These are phyloP conservation scores for Amblyteles armatorius DNA, from an alignment of 2,888 invertebrate species.

Conservation along the genomic window DNA sequence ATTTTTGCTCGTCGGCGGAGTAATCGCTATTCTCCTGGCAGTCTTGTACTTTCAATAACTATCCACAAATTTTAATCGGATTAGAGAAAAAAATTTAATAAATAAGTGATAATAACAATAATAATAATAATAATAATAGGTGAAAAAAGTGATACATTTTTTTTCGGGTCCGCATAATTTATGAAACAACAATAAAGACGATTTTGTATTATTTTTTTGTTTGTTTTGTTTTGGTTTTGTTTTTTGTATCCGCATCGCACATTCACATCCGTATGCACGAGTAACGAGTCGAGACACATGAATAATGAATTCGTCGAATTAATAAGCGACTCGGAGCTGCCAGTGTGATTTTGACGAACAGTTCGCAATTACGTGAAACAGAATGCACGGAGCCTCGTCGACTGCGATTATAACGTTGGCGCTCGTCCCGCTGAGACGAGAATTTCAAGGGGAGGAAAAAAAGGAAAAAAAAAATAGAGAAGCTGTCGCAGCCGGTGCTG, in stretches of 20 bases:
- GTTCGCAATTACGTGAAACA: constrained; percentile 35
- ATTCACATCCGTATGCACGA: constrained; percentile 6
- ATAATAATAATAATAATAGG: background rate
- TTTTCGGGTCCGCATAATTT: background rate
- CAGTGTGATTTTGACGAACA: constrained; percentile 38
- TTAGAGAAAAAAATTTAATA: background rate
- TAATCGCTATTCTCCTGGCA: constrained; percentile 69
- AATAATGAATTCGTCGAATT: constrained; percentile 8
- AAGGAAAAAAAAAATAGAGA: background rate
- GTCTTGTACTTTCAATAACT: constrained; percentile 67
- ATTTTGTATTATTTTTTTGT: background rate
- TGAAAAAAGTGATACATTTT: background rate
- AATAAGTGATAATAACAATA: background rate
- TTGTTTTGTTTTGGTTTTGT: background rate
- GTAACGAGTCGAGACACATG: constrained; percentile 11
- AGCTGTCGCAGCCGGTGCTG: background rate
- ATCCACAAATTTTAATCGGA: background rate
- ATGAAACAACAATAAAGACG: background rate
- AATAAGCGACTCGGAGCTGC: constrained; percentile 19
- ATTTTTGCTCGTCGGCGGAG: constrained; percentile 67
- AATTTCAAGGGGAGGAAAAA: constrained; percentile 2
- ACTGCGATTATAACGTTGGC: constrained; percentile 36
- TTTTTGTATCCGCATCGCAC: background rate
- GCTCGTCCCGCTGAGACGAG: background rate
- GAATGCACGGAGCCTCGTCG: constrained; percentile 8